These are phyloP conservation scores for Pseudorhombus dupliciocellatus DNA, from an alignment of 2,113 vertebrate genomes.

Conservation along the genomic window DNA sequence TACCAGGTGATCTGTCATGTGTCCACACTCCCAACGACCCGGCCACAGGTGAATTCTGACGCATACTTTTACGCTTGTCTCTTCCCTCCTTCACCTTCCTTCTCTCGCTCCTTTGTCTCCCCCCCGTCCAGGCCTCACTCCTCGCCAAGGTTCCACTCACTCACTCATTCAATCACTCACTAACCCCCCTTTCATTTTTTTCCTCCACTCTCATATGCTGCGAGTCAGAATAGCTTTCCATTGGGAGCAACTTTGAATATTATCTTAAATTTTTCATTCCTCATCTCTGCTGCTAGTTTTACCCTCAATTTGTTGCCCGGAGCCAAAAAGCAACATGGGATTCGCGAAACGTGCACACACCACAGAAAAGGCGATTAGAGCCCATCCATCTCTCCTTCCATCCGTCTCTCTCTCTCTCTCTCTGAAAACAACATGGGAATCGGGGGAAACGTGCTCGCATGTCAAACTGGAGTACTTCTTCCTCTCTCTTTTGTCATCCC, in stretches of 20 bases:
- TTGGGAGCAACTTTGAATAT: slow-evolving; percentile 65
- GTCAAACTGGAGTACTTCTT: slow-evolving; percentile 40
- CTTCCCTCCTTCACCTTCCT: background rate
- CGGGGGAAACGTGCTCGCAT: slow-evolving; percentile 56
- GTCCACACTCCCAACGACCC: background rate
- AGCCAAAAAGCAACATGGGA: slow-evolving; percentile 75
- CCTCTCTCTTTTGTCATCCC: slow-evolving; percentile 1
- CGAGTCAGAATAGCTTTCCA: slow-evolving; percentile 60
- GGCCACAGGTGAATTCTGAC: slow-evolving; percentile 16
- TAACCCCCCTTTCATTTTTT: slow-evolving; percentile 13
- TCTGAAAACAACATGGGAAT: slow-evolving; percentile 62
- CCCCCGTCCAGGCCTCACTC: slow-evolving; percentile 21
- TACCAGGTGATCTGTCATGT: slow-evolving; percentile 19
- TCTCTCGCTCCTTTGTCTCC: background rate
- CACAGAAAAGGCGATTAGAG: slow-evolving; percentile 70
- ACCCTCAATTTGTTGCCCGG: slow-evolving; percentile 76
- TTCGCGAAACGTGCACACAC: slow-evolving; percentile 69
- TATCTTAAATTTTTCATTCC: slow-evolving; percentile 72
- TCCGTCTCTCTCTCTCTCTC: slow-evolving; percentile 36
- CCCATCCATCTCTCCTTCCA: slow-evolving; percentile 59
- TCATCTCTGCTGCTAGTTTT: slow-evolving; percentile 68
- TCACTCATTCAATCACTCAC: slow-evolving; percentile 19
- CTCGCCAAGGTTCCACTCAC: slow-evolving; percentile 12
- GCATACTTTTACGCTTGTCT: background rate
- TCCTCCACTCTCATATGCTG: slow-evolving; percentile 38